phyloP scores from a whole-genome alignment of 2,113 vertebrate genomes.

The Myodes glareolus region DNA sequence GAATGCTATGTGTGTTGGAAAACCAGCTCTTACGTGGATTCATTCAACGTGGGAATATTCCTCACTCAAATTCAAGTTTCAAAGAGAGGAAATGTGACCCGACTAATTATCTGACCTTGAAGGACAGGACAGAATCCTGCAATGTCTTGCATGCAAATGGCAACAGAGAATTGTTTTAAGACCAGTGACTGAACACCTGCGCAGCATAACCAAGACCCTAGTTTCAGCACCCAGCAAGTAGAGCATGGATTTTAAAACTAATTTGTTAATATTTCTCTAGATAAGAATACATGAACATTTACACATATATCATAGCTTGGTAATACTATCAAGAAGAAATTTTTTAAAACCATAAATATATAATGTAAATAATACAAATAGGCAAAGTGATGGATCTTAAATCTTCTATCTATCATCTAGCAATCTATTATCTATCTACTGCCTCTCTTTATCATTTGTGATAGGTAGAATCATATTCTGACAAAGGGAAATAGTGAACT shows the following conservation, averaged over 20 bases:
- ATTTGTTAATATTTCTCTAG: background rate
- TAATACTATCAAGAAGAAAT: background rate
- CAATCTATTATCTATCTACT: background rate
- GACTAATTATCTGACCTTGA: background rate
- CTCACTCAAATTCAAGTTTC: background rate
- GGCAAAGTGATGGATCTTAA: background rate
- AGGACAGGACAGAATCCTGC: background rate
- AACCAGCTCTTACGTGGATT: background rate
- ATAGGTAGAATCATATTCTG: background rate
- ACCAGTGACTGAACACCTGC: background rate
- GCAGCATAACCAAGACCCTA: background rate
- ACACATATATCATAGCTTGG: rapidly evolving
- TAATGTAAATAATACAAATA: background rate
- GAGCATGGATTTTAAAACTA: background rate
- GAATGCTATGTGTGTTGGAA: background rate
- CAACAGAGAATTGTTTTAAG: background rate
- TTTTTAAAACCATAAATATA: background rate
- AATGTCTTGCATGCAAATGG: background rate
- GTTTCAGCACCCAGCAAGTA: background rate
- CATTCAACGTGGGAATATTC: background rate
- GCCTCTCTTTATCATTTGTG: background rate
- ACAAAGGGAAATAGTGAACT: background rate
- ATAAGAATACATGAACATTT: background rate
- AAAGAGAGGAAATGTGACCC: background rate
- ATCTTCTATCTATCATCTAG: background rate